Evolutionary conservation across 2,113 vertebrate species (phyloP).

Genomic region (Aspidoscelis tigris): DNA sequence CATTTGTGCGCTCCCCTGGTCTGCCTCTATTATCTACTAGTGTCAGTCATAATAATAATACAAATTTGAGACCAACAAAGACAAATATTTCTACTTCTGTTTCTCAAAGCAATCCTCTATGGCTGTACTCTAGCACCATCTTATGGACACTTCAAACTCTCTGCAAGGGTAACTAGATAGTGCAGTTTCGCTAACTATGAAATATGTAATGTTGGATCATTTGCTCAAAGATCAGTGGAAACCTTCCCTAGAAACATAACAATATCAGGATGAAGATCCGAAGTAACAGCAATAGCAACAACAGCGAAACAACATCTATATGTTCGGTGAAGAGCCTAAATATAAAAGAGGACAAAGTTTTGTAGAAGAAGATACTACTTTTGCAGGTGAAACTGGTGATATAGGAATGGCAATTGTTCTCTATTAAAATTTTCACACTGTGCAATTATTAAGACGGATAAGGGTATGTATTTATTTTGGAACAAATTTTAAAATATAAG

Average conservation of each 20-base stretch:
- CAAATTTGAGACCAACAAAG: not conserved
- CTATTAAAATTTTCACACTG: not conserved
- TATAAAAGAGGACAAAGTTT: not conserved
- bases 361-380: not conserved
- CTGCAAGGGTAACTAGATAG: not conserved
- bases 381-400: not conserved
- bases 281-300: not conserved
- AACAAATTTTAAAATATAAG: not conserved
- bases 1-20: too few relatives aligned
- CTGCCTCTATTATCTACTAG: not conserved
- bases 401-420: too few relatives aligned
- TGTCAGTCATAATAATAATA: not conserved
- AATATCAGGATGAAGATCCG: not conserved
- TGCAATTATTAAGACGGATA: not conserved
- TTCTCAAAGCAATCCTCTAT: not conserved
- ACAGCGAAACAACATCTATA: not conserved
- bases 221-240: not conserved
- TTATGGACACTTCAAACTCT: constrained; percentile 47
- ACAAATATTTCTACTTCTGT: not conserved
- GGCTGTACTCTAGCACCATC: constrained; percentile 65
- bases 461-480: not conserved
- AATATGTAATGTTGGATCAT: not conserved
- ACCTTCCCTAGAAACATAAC: not conserved
- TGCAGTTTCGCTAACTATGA: not conserved
- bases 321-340: too few relatives aligned